Evolutionary conservation across 2,113 vertebrate genomes (phyloP), one percentile per base, ranked within the genome.

Genomic region (Chionodraco myersi): DNA sequence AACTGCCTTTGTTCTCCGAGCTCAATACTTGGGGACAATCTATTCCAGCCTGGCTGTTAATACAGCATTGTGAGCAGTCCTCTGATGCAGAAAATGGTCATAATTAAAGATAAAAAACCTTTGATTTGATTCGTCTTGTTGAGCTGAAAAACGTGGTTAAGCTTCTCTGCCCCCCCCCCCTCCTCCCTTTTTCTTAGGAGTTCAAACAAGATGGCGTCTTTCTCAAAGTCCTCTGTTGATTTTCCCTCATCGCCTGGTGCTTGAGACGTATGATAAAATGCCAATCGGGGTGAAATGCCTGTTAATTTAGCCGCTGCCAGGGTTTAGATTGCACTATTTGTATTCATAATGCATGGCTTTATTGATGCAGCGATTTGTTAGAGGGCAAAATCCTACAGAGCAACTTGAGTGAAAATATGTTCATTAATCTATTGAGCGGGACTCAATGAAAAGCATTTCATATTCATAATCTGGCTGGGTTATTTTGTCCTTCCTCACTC

Each of bases 1-100:
- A 94, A 96, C 91, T 93, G 93, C 93, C 91, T 95, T 94, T 95
- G 92, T 93, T 92, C 89, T 88, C 86, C 15, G 56, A 80, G 85
- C 87, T 93, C 93, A 87, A 94, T 95, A 93, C 79, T 86, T 75
- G 80, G 85, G 90, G 86, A 94, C 92, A 95, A 94, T 94, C 92
- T 92, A 91, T 92, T 90, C 88, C 89, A 89, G 88, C 83, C 63
- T 72, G 77, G 74, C 92, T 91, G 92, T 93, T 95, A 94, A 94
- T 93, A 91, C 91, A 85, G 75, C 90, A 81, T 94, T 87, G 86
- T 76, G 88, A 93, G 75, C 80, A 72, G 77, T 88, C 88, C 88
- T 88, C 83, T 86, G 89, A 90, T 92, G 89, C 89, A 82, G 85
- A 89, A 90, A 94, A 89, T 89, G 75, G 79, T 89, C 89, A 94